Evolutionary conservation across 2,888 invertebrate species (phyloP), one percentile per base, ranked within the genome.

Genomic region (Drosophila affinis): DNA sequence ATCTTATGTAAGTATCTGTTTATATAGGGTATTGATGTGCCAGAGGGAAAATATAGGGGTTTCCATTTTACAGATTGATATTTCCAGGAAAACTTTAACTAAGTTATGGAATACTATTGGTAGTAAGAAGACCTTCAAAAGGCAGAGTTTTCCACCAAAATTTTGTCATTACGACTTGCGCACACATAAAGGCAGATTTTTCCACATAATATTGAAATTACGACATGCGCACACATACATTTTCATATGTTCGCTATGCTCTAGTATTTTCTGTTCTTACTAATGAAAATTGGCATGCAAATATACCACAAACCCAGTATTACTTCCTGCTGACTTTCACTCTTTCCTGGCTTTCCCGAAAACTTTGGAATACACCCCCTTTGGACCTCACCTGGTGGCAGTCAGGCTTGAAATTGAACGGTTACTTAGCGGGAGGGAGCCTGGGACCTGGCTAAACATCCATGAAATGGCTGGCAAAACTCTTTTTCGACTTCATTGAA

Each of bases 371-470:
- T n/a, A 1, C 1, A 39, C 14, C 39, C 14, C 39, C 39, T 39
- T 39, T 7, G 57, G 63, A 61, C 68, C 54, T 58, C 64, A 64
- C 58, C 64, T 72, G 47, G 45, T 61, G 27, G 59, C 67, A 78
- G 60, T 75, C 77, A 72, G 55, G 54, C 72, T 49, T 77, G 75
- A 77, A 81, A 77, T 79, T 75, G 72, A 75, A 75, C 69, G 69
- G 51, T 61, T 74, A 47, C 75, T 61, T 49, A 61, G 68, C 57
- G 56, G 57, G 7, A n/a, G 39, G 61, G 55, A 52, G 9, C 44
- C 54, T 27, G 49, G 48, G 9, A 46, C 58, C 58, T 56, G 52
- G 64, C 60, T 79, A 79, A 79, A 72, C 58, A 72, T 67, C 70
- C 73, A 51, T 78, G 63, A 81, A 83, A 80, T 78, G 67, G 81